These are phyloP conservation scores for Agrenia bidenticulata DNA, from an alignment of 2,888 invertebrate species.

Conservation along the genomic window DNA sequence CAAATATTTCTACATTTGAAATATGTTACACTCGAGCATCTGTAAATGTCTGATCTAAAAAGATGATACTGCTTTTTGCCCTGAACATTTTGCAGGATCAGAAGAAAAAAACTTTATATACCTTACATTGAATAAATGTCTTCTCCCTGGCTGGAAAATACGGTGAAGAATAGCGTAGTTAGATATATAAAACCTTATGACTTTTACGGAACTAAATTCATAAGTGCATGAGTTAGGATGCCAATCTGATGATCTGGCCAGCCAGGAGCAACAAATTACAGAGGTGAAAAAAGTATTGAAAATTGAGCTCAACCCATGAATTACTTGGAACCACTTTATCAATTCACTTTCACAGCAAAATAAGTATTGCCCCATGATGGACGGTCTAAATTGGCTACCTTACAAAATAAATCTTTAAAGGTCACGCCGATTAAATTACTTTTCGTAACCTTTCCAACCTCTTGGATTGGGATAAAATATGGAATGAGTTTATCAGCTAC, in stretches of 20 bases:
- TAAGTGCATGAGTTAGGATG: slow-evolving; percentile 5
- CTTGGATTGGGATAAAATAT: not conserved
- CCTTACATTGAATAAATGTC: not conserved
- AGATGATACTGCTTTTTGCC: slow-evolving; percentile 3
- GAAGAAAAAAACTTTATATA: not conserved
- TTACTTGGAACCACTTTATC: no score
- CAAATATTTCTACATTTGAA: slow-evolving; percentile 17
- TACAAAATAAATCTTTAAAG: slow-evolving; percentile 11
- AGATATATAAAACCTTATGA: no score
- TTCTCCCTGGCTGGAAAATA: no score
- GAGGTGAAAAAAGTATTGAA: slow-evolving; percentile 8
- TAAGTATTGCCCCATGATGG: slow-evolving; percentile 14
- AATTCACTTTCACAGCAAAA: not conserved
- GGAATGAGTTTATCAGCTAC: not conserved
- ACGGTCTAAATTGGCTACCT: slow-evolving; percentile 3
- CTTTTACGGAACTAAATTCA: no score
- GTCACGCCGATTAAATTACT: slow-evolving; percentile 15
- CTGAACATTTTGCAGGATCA: not conserved
- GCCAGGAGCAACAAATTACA: slow-evolving; percentile 11
- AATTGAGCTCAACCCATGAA: slow-evolving; percentile 7
- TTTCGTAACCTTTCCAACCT: slow-evolving; percentile 4
- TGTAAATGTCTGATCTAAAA: slow-evolving; percentile 11
- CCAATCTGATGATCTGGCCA: slow-evolving; percentile 8
- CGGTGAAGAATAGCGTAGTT: no score
- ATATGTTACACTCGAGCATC: slow-evolving; percentile 6